These are phyloP conservation scores for Drosophila eohydei DNA, from an alignment of 2,888 invertebrate genomes.

Conservation along the genomic window DNA sequence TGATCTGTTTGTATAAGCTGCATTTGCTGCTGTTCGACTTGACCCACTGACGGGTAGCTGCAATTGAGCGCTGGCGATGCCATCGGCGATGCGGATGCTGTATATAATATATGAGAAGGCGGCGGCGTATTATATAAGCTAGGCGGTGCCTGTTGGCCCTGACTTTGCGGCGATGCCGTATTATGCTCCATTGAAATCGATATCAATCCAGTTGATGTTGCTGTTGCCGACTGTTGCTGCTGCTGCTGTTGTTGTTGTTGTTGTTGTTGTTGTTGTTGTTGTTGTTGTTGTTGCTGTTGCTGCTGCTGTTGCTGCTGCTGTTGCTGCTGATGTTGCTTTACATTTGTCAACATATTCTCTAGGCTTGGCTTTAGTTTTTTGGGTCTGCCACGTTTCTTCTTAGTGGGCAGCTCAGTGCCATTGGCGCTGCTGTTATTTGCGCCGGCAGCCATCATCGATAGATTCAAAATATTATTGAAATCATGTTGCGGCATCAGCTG, in stretches of 20 bases:
- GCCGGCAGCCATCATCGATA: constrained; percentile 67
- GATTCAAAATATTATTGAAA: constrained; percentile 78
- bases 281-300: constrained; percentile 47
- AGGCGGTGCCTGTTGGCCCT: constrained; percentile 60
- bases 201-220: constrained; percentile 48
- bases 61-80: constrained; percentile 82
- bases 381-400: constrained; percentile 94
- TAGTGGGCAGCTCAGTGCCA: constrained; percentile 88
- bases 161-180: constrained; percentile 59
- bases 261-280: constrained; percentile 69
- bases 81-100: constrained; percentile 80
- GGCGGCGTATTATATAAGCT: constrained; percentile 70
- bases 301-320: constrained; percentile 55
- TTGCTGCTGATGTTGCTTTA: constrained; percentile 45
- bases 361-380: constrained; percentile 90
- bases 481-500: constrained; percentile 85
- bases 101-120: constrained; percentile 71
- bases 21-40: constrained; percentile 40
- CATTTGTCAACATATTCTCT: constrained; percentile 50
- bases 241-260: constrained; percentile 56
- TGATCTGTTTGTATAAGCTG: constrained; percentile 33
- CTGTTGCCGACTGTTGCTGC: constrained; percentile 62
- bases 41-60: constrained; percentile 65
- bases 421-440: constrained; percentile 73
- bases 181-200: constrained; percentile 53